These are phyloP conservation scores for Aplocera efformata DNA, from an alignment of 2,888 invertebrate genomes.

Conservation along the genomic window DNA sequence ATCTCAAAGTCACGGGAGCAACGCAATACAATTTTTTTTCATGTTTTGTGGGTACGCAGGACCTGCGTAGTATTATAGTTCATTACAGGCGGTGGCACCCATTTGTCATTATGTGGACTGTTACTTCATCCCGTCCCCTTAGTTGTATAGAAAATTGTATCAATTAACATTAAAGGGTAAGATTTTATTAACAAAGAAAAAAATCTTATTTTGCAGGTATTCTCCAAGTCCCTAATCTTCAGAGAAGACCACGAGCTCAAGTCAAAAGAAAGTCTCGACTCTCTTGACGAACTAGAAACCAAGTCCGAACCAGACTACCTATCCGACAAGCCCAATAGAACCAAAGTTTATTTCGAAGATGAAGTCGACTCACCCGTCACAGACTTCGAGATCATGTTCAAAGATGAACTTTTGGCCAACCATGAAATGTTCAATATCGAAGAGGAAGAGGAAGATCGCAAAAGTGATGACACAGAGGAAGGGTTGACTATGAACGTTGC, in stretches of 20 bases:
- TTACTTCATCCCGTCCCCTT: too few relatives aligned
- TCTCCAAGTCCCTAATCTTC: conserved; percentile 75
- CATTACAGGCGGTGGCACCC: too few relatives aligned
- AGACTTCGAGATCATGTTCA: conserved; percentile 78
- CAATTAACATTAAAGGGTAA: too few relatives aligned
- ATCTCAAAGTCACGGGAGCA: too few relatives aligned
- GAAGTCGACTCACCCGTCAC: conserved; percentile 73
- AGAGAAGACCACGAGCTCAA: conserved; percentile 69
- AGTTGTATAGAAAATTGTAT: too few relatives aligned
- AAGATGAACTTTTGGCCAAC: conserved; percentile 65
- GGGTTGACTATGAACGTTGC: conserved; percentile 68
- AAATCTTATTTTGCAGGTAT: conserved; percentile 57
- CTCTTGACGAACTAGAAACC: conserved; percentile 66
- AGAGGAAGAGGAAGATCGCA: conserved; percentile 69
- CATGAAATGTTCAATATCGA: conserved; percentile 75
- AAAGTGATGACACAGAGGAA: conserved; percentile 63
- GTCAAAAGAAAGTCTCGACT: conserved; percentile 50
- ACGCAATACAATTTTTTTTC: too few relatives aligned
- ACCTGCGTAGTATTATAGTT: too few relatives aligned
- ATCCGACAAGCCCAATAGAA: conserved; percentile 65
- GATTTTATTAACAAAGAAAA: too few relatives aligned
- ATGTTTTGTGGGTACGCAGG: too few relatives aligned
- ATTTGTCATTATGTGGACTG: too few relatives aligned
- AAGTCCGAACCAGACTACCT: conserved; percentile 70
- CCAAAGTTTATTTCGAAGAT: conserved; percentile 75